These are phyloP conservation scores for Scytalopus superciliaris DNA, from an alignment of 2,113 vertebrate species.

Conservation along the genomic window DNA sequence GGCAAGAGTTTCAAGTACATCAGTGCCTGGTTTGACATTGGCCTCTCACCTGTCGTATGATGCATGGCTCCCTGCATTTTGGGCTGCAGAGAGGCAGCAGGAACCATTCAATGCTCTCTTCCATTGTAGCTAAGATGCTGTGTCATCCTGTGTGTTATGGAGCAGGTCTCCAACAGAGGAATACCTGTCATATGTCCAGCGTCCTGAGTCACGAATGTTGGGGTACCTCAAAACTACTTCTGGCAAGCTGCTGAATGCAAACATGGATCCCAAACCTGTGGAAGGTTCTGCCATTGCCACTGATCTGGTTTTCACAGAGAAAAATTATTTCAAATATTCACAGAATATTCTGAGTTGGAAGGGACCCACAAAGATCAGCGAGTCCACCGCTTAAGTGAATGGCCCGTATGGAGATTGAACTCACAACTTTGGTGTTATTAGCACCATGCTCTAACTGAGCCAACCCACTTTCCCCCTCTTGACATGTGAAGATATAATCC, in stretches of 20 bases:
- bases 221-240: neutral
- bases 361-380: neutral
- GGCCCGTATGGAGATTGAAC: neutral
- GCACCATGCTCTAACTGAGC: neutral
- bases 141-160: rapidly evolving
- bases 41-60: rapidly evolving
- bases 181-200: rapidly evolving
- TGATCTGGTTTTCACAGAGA: neutral
- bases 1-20: neutral
- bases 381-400: neutral
- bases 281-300: neutral
- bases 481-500: neutral
- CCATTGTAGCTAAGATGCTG: rapidly evolving
- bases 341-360: neutral
- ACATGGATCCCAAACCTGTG: neutral
- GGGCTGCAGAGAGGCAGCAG: neutral
- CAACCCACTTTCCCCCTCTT: neutral
- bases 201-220: rapidly evolving
- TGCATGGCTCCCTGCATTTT: neutral
- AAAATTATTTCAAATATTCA: neutral
- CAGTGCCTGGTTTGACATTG: neutral
- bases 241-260: neutral
- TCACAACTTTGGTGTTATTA: neutral
- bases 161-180: neutral
- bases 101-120: neutral